Evolutionary conservation across 2,113 vertebrate genomes (phyloP).

Genomic region (Forbesichthys papilliferus): DNA sequence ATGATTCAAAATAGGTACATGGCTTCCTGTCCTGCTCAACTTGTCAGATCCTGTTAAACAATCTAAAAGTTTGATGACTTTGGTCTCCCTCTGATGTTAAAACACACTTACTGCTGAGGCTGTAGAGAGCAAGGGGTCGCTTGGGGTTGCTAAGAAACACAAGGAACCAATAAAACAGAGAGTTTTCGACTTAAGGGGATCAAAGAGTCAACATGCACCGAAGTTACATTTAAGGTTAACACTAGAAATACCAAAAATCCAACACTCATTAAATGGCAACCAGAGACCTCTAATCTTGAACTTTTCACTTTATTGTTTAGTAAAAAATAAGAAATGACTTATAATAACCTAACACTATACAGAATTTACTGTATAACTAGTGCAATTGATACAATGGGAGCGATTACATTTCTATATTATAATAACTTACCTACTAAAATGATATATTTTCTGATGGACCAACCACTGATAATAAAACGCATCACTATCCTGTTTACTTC

Average conservation of each 20-base stretch:
- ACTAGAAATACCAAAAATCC: slow-evolving; percentile 9
- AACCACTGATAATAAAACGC: no score
- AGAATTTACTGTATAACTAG: no score
- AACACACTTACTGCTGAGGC: slow-evolving; percentile 29
- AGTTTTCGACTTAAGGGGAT: slow-evolving; percentile 32
- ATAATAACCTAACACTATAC: no score
- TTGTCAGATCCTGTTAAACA: slow-evolving; percentile 54
- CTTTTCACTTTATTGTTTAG: no score
- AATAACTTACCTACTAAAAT: neutral
- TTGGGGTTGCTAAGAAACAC: slow-evolving; percentile 24
- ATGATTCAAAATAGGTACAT: slow-evolving; percentile 4
- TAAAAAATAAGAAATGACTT: no score
- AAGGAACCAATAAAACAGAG: slow-evolving; percentile 42
- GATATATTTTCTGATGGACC: no score
- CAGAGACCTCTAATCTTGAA: no score
- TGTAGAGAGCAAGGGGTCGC: slow-evolving; percentile 15
- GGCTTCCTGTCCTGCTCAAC: slow-evolving; percentile 16
- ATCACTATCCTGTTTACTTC: no score
- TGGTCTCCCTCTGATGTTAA: slow-evolving; percentile 37
- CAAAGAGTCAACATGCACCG: slow-evolving; percentile 28
- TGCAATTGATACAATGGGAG: no score
- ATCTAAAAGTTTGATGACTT: slow-evolving; percentile 54
- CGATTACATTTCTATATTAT: no score
- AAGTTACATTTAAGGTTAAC: neutral
- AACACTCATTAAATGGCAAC: neutral